phyloP scores from a whole-genome alignment of 2,797 vertebrate species.

The Astyanax mexicanus region DNA sequence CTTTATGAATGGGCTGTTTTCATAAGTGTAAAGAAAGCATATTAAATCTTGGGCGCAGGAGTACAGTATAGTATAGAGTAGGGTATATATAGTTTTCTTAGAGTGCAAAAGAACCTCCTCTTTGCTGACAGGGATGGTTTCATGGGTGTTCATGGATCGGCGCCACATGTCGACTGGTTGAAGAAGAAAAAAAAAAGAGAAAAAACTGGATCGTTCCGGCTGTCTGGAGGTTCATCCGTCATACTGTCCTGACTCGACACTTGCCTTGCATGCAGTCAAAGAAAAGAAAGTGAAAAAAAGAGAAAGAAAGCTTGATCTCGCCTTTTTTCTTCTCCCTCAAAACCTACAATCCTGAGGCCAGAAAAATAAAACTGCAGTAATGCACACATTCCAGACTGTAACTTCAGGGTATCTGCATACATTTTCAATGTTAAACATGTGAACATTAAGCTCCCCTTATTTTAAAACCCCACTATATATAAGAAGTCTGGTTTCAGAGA shows the following conservation, averaged over 20 bases:
- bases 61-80: too few species aligned
- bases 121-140: background rate
- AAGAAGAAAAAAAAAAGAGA: too few species aligned
- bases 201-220: constrained; percentile 21
- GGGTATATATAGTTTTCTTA: background rate
- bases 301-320: background rate
- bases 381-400: too few species aligned
- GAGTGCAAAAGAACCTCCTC: background rate
- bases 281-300: background rate
- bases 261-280: background rate
- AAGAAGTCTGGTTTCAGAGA: too few species aligned
- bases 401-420: too few species aligned
- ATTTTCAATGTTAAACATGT: too few species aligned
- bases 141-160: background rate
- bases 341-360: constrained; percentile 14
- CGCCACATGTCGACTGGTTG: constrained; percentile 22
- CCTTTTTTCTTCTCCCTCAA: constrained; percentile 22
- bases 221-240: constrained; percentile 5
- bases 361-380: constrained; percentile 1
- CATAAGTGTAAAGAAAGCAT: constrained; percentile 2
- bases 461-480: too few species aligned
- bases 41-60: background rate
- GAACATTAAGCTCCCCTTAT: too few species aligned
- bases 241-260: constrained; percentile 28
- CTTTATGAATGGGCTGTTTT: constrained; percentile 3